These are phyloP conservation scores for Anniella stebbinsi DNA, from an alignment of 2,797 vertebrate genomes.

Conservation along the genomic window DNA sequence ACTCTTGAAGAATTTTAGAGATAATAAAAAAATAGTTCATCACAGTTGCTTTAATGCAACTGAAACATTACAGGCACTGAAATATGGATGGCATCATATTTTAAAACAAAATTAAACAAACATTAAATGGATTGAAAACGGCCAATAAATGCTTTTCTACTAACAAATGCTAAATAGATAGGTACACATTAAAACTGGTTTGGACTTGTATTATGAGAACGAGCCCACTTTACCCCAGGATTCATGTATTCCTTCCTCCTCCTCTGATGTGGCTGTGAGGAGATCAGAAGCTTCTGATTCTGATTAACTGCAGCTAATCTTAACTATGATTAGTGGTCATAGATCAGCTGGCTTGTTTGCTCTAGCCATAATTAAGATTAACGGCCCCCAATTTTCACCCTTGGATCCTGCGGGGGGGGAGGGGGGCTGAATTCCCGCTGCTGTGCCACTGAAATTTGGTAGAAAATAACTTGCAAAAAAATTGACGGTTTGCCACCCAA, in stretches of 20 bases:
- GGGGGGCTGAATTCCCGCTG: too few relatives aligned
- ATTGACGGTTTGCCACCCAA: too few relatives aligned
- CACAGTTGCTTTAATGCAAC: conserved; percentile 36
- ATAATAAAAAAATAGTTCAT: conserved; percentile 47
- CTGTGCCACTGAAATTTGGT: too few relatives aligned
- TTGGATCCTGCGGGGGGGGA: too few relatives aligned
- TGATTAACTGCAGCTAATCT: background rate
- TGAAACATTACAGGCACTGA: conserved; percentile 25
- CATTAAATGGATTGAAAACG: conserved; percentile 60
- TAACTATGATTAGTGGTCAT: background rate
- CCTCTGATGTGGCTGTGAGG: background rate
- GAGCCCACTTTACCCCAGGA: background rate
- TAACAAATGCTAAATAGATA: background rate
- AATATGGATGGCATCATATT: conserved; percentile 49
- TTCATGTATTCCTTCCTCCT: background rate
- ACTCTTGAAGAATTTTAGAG: conserved; percentile 41
- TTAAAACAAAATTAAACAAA: conserved; percentile 54
- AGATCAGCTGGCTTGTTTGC: background rate
- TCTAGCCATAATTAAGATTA: background rate
- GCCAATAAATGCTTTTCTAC: background rate
- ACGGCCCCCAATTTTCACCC: background rate
- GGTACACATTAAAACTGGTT: background rate
- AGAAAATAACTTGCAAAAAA: too few relatives aligned
- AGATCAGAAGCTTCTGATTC: background rate
- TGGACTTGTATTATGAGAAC: background rate